Evolutionary conservation across 1,140 invertebrate genomes (phyloP).

Genomic region (Cydia splendana): DNA sequence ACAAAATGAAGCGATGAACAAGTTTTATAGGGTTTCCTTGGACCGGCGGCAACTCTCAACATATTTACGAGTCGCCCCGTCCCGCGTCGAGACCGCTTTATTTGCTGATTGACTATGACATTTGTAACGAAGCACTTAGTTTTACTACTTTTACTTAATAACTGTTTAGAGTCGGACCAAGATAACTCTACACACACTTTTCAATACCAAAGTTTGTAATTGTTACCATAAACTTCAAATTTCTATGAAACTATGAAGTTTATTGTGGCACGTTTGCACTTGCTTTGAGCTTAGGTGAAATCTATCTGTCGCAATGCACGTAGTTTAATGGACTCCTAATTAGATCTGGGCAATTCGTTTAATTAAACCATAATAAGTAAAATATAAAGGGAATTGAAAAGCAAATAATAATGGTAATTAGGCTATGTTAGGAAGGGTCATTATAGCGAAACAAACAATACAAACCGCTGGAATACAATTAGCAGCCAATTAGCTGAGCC

Average conservation of each 20-base stretch:
- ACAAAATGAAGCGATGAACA: neutral
- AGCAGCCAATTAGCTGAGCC: neutral
- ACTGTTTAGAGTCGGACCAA: too few relatives aligned
- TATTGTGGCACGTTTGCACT: too few relatives aligned
- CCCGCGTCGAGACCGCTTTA: neutral
- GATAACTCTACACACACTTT: too few relatives aligned
- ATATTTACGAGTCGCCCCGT: neutral
- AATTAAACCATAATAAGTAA: neutral
- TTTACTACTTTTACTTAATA: too few relatives aligned
- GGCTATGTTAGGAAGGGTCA: neutral
- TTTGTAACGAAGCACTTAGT: neutral
- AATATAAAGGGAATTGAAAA: neutral
- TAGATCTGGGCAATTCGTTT: neutral
- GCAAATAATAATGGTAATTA: constrained; percentile 12
- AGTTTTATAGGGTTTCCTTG: constrained; percentile 13
- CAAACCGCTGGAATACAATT: constrained; percentile 2
- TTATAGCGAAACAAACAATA: neutral
- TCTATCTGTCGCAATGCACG: neutral
- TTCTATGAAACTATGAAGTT: too few relatives aligned
- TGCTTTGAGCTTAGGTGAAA: too few relatives aligned
- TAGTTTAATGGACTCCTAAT: neutral
- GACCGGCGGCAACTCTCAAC: neutral
- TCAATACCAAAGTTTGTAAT: too few relatives aligned
- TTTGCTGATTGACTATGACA: neutral
- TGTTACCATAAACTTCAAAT: too few relatives aligned